Evolutionary conservation across 2,113 vertebrate species (phyloP), one percentile per base, ranked within the genome.

Genomic region (Chaetodon auriga): DNA sequence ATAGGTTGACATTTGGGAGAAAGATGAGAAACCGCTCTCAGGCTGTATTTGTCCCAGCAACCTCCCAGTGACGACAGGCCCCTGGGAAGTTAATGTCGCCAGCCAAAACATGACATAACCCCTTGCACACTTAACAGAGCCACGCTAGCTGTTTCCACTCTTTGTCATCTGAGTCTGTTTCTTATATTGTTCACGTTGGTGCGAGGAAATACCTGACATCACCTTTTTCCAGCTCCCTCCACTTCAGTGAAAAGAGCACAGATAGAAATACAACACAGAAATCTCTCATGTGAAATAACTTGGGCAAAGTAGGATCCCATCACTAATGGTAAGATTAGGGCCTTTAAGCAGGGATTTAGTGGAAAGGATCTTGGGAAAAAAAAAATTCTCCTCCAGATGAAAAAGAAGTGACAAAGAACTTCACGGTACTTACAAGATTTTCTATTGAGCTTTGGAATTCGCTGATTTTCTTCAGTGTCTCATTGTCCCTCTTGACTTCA

Each of bases 391-490:
- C n/a, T 8, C 51, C 16, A 7, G 10, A 30, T 5, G 48, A 15
- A 53, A 38, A 45, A n/a, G 2, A 45, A 23, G 18, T 14, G 25
- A 48, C 18, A 2, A 21, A 30, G 15, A 18, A 21, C 36, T 45
- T 43, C 12, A 25, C 9, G 68, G 23, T 54, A 75, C 97, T 97
- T 87, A 99, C 98, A 95, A 99, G 86, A 81, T 99, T 99, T 88
- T 99, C 98, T 88, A 99, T 99, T 0, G 96, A 99, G 71, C 96
- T 98, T 95, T 99, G 98, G 84, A 99, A 99, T 87, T 99, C 98
- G 19, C 97, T 96, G 81, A 99, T 99, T 87, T 99, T 99, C 96
- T 99, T 99, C 87, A 99, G 88, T 0, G 98, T 99, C 92, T 99
- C 98, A 16, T 99, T 99, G 93, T 99, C 98, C 80, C 98, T 95